These are phyloP conservation scores for Danio tinwini DNA, from an alignment of 2,797 vertebrate genomes.

Conservation along the genomic window DNA sequence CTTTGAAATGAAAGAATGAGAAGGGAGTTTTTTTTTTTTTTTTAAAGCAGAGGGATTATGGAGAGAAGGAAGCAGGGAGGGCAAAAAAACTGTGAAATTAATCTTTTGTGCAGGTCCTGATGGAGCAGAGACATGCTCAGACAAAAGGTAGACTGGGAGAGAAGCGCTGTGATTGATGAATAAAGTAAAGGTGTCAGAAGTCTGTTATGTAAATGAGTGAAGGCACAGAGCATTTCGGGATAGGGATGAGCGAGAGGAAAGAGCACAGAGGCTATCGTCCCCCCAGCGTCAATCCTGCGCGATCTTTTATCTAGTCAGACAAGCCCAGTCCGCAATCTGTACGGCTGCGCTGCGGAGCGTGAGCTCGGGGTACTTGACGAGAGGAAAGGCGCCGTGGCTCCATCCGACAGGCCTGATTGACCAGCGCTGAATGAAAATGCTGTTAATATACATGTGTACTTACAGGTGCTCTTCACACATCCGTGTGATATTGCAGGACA, in stretches of 20 bases:
- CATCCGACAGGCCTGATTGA: constrained; percentile 51
- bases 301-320: constrained; percentile 97
- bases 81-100: constrained; percentile 97
- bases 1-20: constrained; percentile 94
- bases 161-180: constrained; percentile 99
- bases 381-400: constrained; percentile 1
- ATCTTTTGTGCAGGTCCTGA: constrained; percentile 99
- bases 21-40: constrained; percentile 62
- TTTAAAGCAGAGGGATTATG: constrained; percentile 58
- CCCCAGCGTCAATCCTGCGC: constrained; percentile 89
- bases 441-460: constrained; percentile 51
- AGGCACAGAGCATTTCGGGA: constrained; percentile 94
- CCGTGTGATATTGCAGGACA: constrained; percentile 39
- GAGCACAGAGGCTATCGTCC: constrained; percentile 85
- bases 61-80: constrained; percentile 63
- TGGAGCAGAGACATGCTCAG: constrained; percentile 99
- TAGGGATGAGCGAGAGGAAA: constrained; percentile 58
- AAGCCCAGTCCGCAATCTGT: constrained; percentile 88
- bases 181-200: constrained; percentile 99
- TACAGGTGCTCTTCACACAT: constrained; percentile 40
- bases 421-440: constrained; percentile 50
- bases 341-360: constrained; percentile 32
- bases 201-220: constrained; percentile 99
- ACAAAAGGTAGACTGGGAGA: constrained; percentile 97
- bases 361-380: constrained; percentile 39